A percentile compares a stretch with the other conserved stretches of the same genome.
Evolutionary conservation across 2,888 invertebrate genomes (phyloP).

Genomic region (Poecilus cupreus): DNA sequence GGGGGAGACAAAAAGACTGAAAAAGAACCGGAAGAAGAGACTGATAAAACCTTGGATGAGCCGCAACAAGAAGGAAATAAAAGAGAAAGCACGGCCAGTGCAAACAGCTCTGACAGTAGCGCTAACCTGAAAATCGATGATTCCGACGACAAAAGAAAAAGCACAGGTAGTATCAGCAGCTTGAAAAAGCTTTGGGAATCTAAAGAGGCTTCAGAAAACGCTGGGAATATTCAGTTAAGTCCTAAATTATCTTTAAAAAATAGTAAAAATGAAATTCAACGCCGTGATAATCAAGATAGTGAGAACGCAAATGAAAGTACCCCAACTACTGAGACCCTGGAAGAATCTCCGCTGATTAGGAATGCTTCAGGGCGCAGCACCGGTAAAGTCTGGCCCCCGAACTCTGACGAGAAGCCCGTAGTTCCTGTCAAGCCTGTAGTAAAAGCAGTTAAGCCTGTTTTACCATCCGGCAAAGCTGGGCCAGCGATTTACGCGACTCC

Average conservation of each 20-base stretch:
- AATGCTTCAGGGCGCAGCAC: constrained; percentile 63
- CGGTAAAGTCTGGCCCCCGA: constrained; percentile 74
- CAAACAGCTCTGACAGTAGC: constrained; percentile 71
- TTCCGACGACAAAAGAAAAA: constrained; percentile 89
- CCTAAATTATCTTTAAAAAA: constrained; percentile 78
- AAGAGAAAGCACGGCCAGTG: constrained; percentile 72
- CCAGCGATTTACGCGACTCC: constrained; percentile 89
- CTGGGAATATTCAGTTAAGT: constrained; percentile 77
- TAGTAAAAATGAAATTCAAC: constrained; percentile 67
- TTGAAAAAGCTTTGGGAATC: constrained; percentile 95
- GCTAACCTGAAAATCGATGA: constrained; percentile 75
- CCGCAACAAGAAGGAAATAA: constrained; percentile 69
- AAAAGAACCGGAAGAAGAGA: constrained; percentile 65
- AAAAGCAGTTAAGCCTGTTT: constrained; percentile 77
- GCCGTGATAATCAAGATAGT: constrained; percentile 59
- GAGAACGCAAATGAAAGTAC: constrained; percentile 62
- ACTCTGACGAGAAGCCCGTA: constrained; percentile 76
- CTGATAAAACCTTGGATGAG: constrained; percentile 57
- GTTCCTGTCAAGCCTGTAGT: constrained; percentile 82
- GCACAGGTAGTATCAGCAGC: constrained; percentile 94
- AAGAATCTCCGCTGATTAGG: constrained; percentile 63
- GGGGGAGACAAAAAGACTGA: constrained; percentile 70
- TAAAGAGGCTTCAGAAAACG: constrained; percentile 76
- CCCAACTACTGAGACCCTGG: constrained; percentile 66
- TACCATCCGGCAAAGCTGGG: constrained; percentile 72